Conservation (phyloP, 2,113 vertebrate species). For the Ranitomeya variabilis region DNA sequence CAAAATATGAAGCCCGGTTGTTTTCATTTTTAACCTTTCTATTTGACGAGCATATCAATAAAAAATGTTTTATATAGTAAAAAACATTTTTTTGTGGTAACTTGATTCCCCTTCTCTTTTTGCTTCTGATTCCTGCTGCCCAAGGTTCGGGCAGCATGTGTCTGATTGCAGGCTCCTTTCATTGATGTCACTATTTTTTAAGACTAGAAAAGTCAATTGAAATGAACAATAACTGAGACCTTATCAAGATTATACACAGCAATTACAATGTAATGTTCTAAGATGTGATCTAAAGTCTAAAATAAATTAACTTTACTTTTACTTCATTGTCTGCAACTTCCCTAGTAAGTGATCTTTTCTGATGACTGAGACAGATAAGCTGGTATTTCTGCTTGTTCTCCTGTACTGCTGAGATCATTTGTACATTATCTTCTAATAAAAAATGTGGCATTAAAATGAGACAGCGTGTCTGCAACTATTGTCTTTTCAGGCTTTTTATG, state of each 20-base stretch:
- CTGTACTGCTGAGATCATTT: slow-evolving; percentile 17
- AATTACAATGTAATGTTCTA: not conserved
- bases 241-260: not conserved
- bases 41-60: no score
- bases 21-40: no score
- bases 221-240: not conserved
- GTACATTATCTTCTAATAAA: slow-evolving; percentile 18
- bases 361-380: slow-evolving; percentile 26
- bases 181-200: no score
- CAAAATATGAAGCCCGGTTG: no score
- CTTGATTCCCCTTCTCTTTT: no score
- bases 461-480: slow-evolving; percentile 29
- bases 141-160: no score
- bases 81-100: no score
- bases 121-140: no score
- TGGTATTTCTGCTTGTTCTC: slow-evolving; percentile 21
- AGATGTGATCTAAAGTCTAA: not conserved
- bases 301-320: not conserved
- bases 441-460: slow-evolving; percentile 43
- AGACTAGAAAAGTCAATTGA: not conserved
- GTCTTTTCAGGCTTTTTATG: slow-evolving; percentile 20
- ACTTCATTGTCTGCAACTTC: slow-evolving; percentile 1
- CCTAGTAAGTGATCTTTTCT: slow-evolving; percentile 22
- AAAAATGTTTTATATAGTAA: no score
- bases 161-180: no score